Conservation (phyloP, 2,888 invertebrate species). For the Tachystola acroxantha region DNA sequence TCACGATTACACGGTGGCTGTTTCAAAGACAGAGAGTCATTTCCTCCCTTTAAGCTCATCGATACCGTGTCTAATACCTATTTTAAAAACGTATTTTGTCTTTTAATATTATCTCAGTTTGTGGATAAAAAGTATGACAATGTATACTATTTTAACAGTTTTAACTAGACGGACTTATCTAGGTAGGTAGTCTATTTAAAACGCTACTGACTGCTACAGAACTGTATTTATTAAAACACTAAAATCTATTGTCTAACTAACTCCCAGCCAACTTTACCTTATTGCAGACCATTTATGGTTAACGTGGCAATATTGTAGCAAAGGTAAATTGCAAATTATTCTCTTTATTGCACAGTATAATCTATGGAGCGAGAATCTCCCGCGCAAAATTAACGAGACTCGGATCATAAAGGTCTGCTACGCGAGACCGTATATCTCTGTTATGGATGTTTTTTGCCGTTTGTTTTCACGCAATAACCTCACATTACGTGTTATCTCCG, state of each 20-base stretch:
- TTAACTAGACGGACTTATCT: too few species aligned
- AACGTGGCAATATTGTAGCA: constrained; percentile 53
- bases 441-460: constrained; percentile 59
- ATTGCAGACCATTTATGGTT: constrained; percentile 38
- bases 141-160: too few species aligned
- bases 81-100: constrained; percentile 8
- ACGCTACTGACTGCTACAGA: too few species aligned
- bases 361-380: constrained; percentile 57
- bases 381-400: constrained; percentile 53
- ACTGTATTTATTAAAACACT: too few species aligned
- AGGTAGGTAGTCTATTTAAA: too few species aligned
- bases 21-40: constrained; percentile 48
- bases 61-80: constrained; percentile 30
- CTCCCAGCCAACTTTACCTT: not conserved
- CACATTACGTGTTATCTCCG: constrained; percentile 63
- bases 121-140: too few species aligned
- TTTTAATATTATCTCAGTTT: too few species aligned
- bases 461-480: constrained; percentile 70
- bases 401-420: constrained; percentile 59
- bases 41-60: constrained; percentile 46
- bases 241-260: constrained; percentile 6
- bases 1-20: constrained; percentile 52
- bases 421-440: constrained; percentile 58
- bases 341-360: constrained; percentile 60
- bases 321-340: constrained; percentile 64